Evolutionary conservation across 2,797 vertebrate genomes (phyloP), one percentile per base, ranked within the genome.

Genomic region (Petrocephalus sullivani): DNA sequence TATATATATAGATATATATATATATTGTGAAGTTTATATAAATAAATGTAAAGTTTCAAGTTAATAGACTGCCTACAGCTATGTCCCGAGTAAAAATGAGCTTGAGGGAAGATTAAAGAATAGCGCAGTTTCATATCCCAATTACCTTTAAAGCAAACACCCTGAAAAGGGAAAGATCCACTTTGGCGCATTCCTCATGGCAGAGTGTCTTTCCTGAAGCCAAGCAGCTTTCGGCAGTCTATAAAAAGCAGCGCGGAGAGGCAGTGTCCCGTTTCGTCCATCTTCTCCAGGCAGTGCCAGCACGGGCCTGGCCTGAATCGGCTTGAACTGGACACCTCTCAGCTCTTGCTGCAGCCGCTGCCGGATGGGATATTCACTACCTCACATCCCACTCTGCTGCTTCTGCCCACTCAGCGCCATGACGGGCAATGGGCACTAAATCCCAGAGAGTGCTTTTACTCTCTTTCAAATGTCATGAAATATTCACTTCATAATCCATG

Each of bases 381-480:
- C 7, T 41, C n/a, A 41, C n/a, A 14, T 46, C 2, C 28, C 37
- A 51, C 41, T 51, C 19, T 23, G 19, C 58, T 57, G 16, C 57
- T 61, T 37, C 19, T 56, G 10, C 33, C 19, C 12, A 58, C 51
- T 28, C 51, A 3, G 60, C 28, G 71, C 23, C 8, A 21, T 12
- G 81, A 56, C 60, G 37, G 51, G 14, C 10, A 53, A 23, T 21
- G 51, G 71, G 54, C 33, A 90, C 87, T 67, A 37, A 89, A 85
- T 87, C 89, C 90, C 71, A 5, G 56, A 2, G 85, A 91, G 87
- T n/a, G 56, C 90, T 91, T 93, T 89, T 90, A 90, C 94, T 95
- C 94, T 93, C 93, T 95, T 95, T 95, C 94, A 95, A 88, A 87
- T 87, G 9, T 54, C 91, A 95, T 95, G 78, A 94, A 95, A 95